These are phyloP conservation scores for Phrynocephalus guinanensis DNA, from an alignment of 2,797 vertebrate species.

Conservation along the genomic window DNA sequence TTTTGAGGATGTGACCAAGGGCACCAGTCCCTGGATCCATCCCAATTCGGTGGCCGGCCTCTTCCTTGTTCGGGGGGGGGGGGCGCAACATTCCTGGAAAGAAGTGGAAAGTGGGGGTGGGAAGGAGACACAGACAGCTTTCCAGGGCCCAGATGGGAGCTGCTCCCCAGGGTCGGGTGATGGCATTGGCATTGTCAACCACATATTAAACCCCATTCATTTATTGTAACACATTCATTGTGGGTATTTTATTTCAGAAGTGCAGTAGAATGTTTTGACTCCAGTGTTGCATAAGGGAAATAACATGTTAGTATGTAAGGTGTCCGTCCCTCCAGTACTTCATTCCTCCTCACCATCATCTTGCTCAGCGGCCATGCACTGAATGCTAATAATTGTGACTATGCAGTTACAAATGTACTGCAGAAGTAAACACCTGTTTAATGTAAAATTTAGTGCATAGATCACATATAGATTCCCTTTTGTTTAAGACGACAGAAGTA, in stretches of 20 bases:
- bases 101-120: no score
- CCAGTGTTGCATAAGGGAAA: neutral
- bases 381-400: neutral
- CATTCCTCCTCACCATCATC: no score
- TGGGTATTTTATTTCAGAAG: neutral
- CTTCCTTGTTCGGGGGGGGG: no score
- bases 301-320: neutral
- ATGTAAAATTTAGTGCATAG: slow-evolving; percentile 44
- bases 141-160: no score
- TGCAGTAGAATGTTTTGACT: neutral
- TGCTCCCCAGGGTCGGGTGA: no score
- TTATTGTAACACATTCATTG: neutral
- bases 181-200: no score
- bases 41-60: no score
- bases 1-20: no score
- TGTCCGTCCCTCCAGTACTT: neutral
- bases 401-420: slow-evolving; percentile 35
- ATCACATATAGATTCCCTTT: slow-evolving; percentile 49
- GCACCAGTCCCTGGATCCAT: no score
- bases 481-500: slow-evolving; percentile 55
- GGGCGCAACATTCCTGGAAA: no score
- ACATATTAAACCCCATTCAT: no score
- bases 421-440: slow-evolving; percentile 37
- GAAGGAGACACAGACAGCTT: no score
- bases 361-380: neutral